Conservation (phyloP, 2,888 invertebrate genomes). For the Lasioglossum malachurum region DNA sequence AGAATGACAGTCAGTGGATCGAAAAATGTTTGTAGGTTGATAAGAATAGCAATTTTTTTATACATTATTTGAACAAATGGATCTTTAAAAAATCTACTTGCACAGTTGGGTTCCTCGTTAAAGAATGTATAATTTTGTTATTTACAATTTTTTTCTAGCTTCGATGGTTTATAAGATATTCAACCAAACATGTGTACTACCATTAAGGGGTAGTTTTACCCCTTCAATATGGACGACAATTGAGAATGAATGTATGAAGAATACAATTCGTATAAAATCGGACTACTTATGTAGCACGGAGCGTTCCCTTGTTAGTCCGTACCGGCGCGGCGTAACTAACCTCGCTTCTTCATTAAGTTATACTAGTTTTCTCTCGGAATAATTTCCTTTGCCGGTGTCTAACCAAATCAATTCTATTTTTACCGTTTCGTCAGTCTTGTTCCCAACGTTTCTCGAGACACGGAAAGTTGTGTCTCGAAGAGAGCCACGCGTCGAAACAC, state of each 20-base stretch:
- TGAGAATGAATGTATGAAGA: not conserved
- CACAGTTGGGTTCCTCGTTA: not conserved
- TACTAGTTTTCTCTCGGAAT: slow-evolving; percentile 9
- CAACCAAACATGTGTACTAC: not conserved
- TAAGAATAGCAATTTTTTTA: not conserved
- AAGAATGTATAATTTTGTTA: not conserved
- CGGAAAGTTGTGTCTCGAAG: slow-evolving; percentile 4
- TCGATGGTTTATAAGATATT: not conserved
- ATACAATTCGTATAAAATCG: not conserved
- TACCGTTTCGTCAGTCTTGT: not conserved
- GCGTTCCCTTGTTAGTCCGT: not conserved
- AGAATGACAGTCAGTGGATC: too few species aligned
- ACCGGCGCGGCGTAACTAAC: not conserved
- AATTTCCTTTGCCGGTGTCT: not conserved
- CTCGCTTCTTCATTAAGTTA: not conserved
- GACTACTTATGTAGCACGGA: not conserved
- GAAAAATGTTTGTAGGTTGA: not conserved
- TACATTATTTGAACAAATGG: not conserved
- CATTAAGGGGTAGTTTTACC: not conserved
- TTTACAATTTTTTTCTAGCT: not conserved
- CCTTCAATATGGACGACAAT: not conserved
- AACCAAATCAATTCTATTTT: slow-evolving; percentile 9
- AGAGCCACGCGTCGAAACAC: slow-evolving; percentile 34
- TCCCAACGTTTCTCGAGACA: slow-evolving; percentile 5
- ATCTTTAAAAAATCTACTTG: not conserved